Percentiles rank a stretch among this genome's conserved stretches.
These are phyloP conservation scores for Penaeus chinensis DNA, from an alignment of 1,140 invertebrate genomes.

Conservation along the genomic window DNA sequence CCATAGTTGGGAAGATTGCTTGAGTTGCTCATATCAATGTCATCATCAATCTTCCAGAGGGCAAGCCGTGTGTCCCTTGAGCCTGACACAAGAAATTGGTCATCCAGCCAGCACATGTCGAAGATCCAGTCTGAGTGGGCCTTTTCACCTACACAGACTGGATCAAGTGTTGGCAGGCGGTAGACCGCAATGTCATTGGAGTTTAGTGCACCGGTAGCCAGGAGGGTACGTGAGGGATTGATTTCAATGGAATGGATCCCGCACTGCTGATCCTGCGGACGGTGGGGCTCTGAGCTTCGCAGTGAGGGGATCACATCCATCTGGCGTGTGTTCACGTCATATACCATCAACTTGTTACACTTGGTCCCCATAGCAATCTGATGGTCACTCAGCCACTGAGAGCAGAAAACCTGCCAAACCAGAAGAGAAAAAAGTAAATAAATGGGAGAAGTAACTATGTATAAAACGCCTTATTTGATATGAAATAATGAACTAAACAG, in stretches of 20 bases:
- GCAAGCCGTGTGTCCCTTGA: constrained; percentile 83
- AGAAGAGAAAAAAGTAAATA: background rate
- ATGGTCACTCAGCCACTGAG: constrained; percentile 93
- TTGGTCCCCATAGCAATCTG: constrained; percentile 97
- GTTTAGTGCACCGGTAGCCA: constrained; percentile 93
- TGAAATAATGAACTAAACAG: background rate
- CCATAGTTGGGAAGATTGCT: constrained; percentile 44
- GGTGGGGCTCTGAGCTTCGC: constrained; percentile 66
- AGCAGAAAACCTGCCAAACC: constrained; percentile 81
- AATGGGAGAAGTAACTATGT: too few relatives aligned
- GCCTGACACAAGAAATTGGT: constrained; percentile 93
- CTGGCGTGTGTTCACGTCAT: constrained; percentile 82
- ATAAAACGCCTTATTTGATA: background rate
- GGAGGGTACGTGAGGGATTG: constrained; percentile 89
- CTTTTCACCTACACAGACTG: constrained; percentile 91
- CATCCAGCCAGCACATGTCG: constrained; percentile 96
- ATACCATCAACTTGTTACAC: constrained; percentile 94
- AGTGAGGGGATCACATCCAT: constrained; percentile 88
- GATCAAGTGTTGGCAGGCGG: constrained; percentile 90
- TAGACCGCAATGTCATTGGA: constrained; percentile 95
- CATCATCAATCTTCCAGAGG: constrained; percentile 70
- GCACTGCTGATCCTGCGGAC: constrained; percentile 67
- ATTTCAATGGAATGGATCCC: constrained; percentile 94
- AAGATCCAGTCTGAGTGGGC: constrained; percentile 95
- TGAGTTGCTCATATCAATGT: constrained; percentile 54